Base-by-base conservation (phyloP, 2,797 vertebrate species). In the Gobio occitaniae region DNA sequence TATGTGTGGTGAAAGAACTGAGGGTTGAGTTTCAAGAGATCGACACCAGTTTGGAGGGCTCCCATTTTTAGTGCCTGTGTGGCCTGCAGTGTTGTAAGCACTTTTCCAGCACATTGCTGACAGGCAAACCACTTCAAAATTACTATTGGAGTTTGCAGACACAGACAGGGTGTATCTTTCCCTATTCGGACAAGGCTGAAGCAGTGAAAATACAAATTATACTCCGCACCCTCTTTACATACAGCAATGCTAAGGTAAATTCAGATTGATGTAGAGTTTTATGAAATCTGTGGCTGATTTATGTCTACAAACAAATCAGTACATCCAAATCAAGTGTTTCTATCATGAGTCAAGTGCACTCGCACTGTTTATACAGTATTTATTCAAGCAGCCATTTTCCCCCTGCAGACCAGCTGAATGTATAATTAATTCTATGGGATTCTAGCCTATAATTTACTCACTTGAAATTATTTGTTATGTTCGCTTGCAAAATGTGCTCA, bases 401-500 rank as follows among this genome's bases (percentile, higher is more conserved):
- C 74, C 88, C 87, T 48, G 76, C 76, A 90, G 92, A 90, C 91
- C 86, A 90, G 79, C 75, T 59, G 25, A 88, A 92, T 90, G 90
- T 87, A 83, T 89, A 83, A 92, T 92, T 90, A 85, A 91, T 90
- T 88, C 63, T 81, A 25, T 84, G 79, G 63, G 82, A 89, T 77
- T 78, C 63, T 69, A 83, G 80, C 48, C 83, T 86, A 47, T 76
- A 87, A 89, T 90, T 87, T 83, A 86, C 71, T 72, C 84, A 76
- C 82, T 85, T 25, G 7, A 87, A 92, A 92, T 91, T 87, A 91
- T 91, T 92, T 90, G 89, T 90, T 88, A 90, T 91, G 90, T 85
- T 88, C 89, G 88, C 88, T 90, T 90, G 87, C 61, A 90, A 88
- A 90, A 78, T 32, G 32, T 32, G 32, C 32, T 32, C 32, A 89